Percentiles rank a stretch among this genome's conserved stretches.
phyloP scores from a whole-genome alignment of 2,888 invertebrate species.

The Alviniconcha strummeri region DNA sequence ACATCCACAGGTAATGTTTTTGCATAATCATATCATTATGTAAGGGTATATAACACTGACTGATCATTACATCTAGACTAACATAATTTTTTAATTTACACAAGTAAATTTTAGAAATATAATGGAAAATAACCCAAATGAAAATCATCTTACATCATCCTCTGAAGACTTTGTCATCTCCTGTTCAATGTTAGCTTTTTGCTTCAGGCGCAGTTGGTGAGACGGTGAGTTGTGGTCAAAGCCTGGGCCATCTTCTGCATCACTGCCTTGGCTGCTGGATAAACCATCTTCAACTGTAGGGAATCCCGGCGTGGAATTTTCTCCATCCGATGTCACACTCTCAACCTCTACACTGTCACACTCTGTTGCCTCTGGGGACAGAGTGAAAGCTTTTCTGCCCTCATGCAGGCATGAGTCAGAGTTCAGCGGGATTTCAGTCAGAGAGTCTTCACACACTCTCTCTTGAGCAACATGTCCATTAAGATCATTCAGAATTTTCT shows the following conservation, averaged over 20 bases:
- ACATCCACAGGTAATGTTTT: too few species aligned
- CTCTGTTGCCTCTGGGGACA: constrained; percentile 94
- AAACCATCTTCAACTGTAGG: constrained; percentile 95
- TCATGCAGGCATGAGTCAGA: constrained; percentile 73
- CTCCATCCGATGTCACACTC: constrained; percentile 75
- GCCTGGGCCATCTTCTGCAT: constrained; percentile 80
- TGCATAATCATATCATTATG: too few species aligned
- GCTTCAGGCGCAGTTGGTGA: constrained; percentile 76
- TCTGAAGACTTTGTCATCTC: constrained; percentile 39
- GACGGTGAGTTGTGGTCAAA: constrained; percentile 83
- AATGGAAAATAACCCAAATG: too few species aligned
- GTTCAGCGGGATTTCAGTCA: constrained; percentile 74
- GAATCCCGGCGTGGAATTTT: constrained; percentile 76
- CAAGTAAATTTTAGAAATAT: too few species aligned
- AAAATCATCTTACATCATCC: background rate
- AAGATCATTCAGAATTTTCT: constrained; percentile 48
- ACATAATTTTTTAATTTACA: too few species aligned
- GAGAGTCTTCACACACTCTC: constrained; percentile 67
- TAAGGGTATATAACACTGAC: too few species aligned
- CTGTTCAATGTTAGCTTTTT: constrained; percentile 59
- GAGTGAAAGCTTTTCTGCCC: constrained; percentile 87
- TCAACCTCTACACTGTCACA: constrained; percentile 92
- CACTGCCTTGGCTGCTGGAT: constrained; percentile 94
- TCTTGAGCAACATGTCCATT: constrained; percentile 44
- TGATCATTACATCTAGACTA: too few species aligned